These are phyloP conservation scores for Ornithoptera priamus DNA, from an alignment of 2,888 invertebrate species.

Conservation along the genomic window DNA sequence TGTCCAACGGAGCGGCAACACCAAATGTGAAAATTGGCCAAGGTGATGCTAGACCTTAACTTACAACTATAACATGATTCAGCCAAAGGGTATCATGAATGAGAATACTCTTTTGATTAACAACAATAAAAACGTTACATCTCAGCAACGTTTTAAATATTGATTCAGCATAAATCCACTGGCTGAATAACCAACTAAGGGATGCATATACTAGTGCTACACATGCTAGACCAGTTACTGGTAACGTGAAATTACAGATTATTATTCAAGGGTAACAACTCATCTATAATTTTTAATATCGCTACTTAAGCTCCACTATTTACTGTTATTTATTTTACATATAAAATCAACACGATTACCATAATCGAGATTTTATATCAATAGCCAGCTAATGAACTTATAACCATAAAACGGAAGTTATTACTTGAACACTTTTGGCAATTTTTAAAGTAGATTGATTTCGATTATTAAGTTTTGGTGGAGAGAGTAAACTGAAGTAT, in stretches of 20 bases:
- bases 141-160: not conserved
- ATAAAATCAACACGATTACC: not conserved
- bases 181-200: too few species aligned
- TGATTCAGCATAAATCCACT: not conserved
- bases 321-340: not conserved
- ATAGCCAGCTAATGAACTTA: too few species aligned
- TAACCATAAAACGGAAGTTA: too few species aligned
- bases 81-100: not conserved
- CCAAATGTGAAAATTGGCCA: constrained; percentile 72
- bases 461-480: too few species aligned
- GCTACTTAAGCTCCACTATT: not conserved
- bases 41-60: constrained; percentile 46
- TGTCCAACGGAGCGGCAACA: constrained; percentile 59
- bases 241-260: not conserved
- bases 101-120: not conserved
- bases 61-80: not conserved
- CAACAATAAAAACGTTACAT: not conserved
- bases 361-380: too few species aligned
- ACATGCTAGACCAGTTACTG: not conserved
- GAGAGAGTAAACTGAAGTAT: too few species aligned
- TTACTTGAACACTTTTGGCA: too few species aligned
- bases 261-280: not conserved
- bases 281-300: not conserved
- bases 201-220: not conserved
- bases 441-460: too few species aligned